Percentiles rank a stretch among this genome's conserved stretches.
Conservation (phyloP, 2,888 invertebrate species). For the Bombyx huttoni region DNA sequence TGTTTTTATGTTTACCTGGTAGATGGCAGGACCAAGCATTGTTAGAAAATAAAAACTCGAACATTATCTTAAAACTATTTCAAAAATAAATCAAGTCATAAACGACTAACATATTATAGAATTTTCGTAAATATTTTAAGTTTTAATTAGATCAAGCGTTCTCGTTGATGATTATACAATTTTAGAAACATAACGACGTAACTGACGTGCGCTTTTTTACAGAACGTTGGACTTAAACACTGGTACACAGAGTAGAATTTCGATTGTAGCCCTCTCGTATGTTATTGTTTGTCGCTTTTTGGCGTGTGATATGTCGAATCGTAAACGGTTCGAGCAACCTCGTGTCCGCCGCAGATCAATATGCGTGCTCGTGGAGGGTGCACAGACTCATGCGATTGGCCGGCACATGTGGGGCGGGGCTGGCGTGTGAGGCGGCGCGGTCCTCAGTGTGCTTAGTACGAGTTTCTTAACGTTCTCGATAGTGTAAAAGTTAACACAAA, state of each 20-base stretch:
- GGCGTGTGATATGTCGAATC: constrained; percentile 71
- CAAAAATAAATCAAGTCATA: background rate
- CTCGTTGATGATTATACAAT: background rate
- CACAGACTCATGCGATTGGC: constrained; percentile 63
- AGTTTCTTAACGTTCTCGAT: no score
- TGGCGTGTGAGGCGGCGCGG: constrained; percentile 49
- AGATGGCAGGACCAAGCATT: constrained; percentile 4
- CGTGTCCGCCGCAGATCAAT: constrained; percentile 72
- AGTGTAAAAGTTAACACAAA: no score
- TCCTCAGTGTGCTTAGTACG: no score
- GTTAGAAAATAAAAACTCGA: background rate
- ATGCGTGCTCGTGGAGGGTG: constrained; percentile 68
- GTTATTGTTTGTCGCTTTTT: constrained; percentile 69
- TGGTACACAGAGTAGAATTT: constrained; percentile 15
- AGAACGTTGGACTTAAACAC: constrained; percentile 12
- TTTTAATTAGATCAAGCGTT: no score
- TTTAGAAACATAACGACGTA: constrained; percentile 12
- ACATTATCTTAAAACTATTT: background rate
- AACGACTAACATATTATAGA: no score
- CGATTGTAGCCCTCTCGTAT: constrained; percentile 22
- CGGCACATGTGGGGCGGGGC: constrained; percentile 60
- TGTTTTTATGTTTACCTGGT: background rate
- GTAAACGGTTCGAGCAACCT: constrained; percentile 65
- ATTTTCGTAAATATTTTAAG: no score
- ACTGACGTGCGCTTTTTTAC: constrained; percentile 7